Evolutionary conservation across 2,113 vertebrate species (phyloP).

Genomic region (Crocuta crocuta): DNA sequence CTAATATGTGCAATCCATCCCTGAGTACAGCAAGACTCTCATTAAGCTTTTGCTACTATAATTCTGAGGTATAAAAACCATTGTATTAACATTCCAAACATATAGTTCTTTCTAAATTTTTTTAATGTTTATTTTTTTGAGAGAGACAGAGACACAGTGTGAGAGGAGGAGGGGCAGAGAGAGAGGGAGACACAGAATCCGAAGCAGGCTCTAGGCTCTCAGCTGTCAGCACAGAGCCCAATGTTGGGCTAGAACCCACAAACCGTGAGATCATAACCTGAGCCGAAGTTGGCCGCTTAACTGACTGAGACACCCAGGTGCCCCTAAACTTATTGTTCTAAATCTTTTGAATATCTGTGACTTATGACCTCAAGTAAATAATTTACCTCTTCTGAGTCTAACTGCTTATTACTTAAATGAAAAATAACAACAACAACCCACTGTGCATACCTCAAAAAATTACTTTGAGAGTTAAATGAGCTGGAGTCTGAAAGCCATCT

Average conservation of each 20-base stretch:
- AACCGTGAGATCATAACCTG: too few relatives aligned
- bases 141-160: too few relatives aligned
- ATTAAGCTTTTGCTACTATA: neutral
- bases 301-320: too few relatives aligned
- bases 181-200: too few relatives aligned
- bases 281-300: too few relatives aligned
- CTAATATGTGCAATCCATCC: neutral
- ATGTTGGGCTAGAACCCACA: too few relatives aligned
- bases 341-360: conserved; percentile 39
- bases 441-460: neutral
- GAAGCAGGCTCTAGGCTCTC: too few relatives aligned
- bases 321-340: too few relatives aligned
- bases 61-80: conserved; percentile 23
- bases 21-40: neutral
- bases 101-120: neutral
- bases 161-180: too few relatives aligned
- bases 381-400: conserved; percentile 9
- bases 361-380: conserved; percentile 45
- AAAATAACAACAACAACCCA: neutral
- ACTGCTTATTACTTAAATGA: conserved; percentile 25
- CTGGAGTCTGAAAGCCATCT: neutral
- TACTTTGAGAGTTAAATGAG: neutral
- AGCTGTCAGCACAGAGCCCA: too few relatives aligned
- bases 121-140: too few relatives aligned
- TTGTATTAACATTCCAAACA: neutral